These are phyloP conservation scores for Trichogramma dendrolimi DNA, from an alignment of 2,888 invertebrate species.

Conservation along the genomic window DNA sequence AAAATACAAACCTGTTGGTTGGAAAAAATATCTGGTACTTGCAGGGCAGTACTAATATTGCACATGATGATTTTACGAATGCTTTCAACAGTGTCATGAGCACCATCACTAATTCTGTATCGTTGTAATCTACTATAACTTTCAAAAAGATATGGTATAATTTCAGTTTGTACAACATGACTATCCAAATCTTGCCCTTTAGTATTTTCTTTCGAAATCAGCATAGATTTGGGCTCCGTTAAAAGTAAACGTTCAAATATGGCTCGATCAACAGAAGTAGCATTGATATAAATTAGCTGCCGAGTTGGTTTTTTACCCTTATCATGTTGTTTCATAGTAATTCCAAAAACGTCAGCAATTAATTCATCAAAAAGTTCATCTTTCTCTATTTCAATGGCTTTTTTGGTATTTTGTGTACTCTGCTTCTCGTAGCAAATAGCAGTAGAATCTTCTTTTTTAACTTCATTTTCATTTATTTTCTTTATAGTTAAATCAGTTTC, in stretches of 20 bases:
- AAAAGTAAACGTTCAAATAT: conserved; percentile 75
- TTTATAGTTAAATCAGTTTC: conserved; percentile 27
- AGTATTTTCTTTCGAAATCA: conserved; percentile 53
- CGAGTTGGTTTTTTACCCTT: conserved; percentile 47
- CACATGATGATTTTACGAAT: conserved; percentile 65
- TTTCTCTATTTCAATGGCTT: conserved; percentile 19
- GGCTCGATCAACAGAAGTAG: conserved; percentile 69
- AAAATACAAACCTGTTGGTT: conserved; percentile 57
- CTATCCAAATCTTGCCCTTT: conserved; percentile 47
- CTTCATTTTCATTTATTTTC: conserved; percentile 5
- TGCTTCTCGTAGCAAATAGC: conserved; percentile 2
- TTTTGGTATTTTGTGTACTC: background rate
- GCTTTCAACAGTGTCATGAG: conserved; percentile 46
- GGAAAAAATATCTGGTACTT: conserved; percentile 73
- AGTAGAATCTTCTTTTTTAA: conserved; percentile 7
- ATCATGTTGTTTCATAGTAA: conserved; percentile 60
- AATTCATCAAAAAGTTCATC: conserved; percentile 55
- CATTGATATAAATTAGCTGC: conserved; percentile 65
- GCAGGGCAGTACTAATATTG: conserved; percentile 74
- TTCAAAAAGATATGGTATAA: conserved; percentile 68
- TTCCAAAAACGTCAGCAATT: conserved; percentile 70
- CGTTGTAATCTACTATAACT: conserved; percentile 61
- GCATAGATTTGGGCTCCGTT: conserved; percentile 54
- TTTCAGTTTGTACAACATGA: conserved; percentile 60
- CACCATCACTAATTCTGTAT: conserved; percentile 32